These are phyloP conservation scores for Batillaria attramentaria DNA, from an alignment of 1,140 invertebrate species.

Conservation along the genomic window DNA sequence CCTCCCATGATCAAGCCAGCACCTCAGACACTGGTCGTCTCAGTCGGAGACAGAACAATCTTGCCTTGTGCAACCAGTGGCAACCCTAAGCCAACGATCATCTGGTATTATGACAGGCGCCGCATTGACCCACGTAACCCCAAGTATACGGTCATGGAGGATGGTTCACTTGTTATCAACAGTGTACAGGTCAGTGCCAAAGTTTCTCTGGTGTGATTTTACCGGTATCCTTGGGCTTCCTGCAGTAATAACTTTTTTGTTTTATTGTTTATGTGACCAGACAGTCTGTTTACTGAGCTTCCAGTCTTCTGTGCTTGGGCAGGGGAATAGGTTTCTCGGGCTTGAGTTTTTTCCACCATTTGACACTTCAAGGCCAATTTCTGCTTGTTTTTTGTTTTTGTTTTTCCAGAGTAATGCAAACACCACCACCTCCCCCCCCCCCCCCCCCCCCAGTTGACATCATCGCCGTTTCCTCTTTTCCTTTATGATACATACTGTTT, in stretches of 20 bases:
- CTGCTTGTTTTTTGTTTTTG: too few relatives aligned
- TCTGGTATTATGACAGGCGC: slow-evolving; percentile 63
- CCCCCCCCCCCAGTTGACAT: too few relatives aligned
- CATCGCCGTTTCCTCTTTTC: too few relatives aligned
- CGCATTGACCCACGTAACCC: slow-evolving; percentile 38
- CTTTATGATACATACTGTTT: too few relatives aligned
- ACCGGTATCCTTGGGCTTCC: not conserved
- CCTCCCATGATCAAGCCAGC: slow-evolving; percentile 60
- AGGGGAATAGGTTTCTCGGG: not conserved
- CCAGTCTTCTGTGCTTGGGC: too few relatives aligned
- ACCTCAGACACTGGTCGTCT: slow-evolving; percentile 52
- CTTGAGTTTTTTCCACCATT: too few relatives aligned
- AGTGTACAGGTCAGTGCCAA: slow-evolving; percentile 49
- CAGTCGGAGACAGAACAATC: slow-evolving; percentile 51
- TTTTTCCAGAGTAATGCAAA: too few relatives aligned
- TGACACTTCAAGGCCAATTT: too few relatives aligned
- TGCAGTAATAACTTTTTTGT: too few relatives aligned
- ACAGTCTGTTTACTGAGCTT: too few relatives aligned
- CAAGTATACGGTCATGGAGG: slow-evolving; percentile 45
- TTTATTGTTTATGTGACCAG: too few relatives aligned
- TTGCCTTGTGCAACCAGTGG: slow-evolving; percentile 69
- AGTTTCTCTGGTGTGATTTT: not conserved
- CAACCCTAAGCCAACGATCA: slow-evolving; percentile 63
- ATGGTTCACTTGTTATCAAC: slow-evolving; percentile 58
- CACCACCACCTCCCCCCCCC: too few relatives aligned